A percentile compares a stretch with the other conserved stretches of the same genome.
Evolutionary conservation across 2,888 invertebrate genomes (phyloP).

Genomic region (Ophion ellenae): DNA sequence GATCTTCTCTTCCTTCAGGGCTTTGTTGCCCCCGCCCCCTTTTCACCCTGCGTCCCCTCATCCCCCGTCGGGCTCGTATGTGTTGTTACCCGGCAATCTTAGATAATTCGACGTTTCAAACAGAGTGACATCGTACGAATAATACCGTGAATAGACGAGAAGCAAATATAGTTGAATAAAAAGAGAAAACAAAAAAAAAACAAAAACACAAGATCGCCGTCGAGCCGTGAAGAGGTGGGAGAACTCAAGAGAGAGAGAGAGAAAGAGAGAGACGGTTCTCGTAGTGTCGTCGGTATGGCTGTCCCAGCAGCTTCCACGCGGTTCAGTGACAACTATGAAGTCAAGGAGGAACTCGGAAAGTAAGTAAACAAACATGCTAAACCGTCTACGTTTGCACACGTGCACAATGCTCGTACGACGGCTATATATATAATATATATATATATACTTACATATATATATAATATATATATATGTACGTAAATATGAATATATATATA

Average conservation of each 20-base stretch:
- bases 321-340: slow-evolving; percentile 99
- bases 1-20: slow-evolving; percentile 33
- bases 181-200: neutral
- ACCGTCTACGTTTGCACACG: neutral
- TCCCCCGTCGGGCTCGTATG: neutral
- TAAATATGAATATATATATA: neutral
- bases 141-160: slow-evolving; percentile 21
- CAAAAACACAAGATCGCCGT: neutral
- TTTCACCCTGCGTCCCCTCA: slow-evolving; percentile 63
- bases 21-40: slow-evolving; percentile 12
- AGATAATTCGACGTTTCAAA: slow-evolving; percentile 35
- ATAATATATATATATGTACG: neutral
- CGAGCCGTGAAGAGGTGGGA: slow-evolving; percentile 35
- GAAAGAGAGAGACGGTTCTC: slow-evolving; percentile 55
- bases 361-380: slow-evolving; percentile 86
- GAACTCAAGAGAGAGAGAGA: slow-evolving; percentile 23
- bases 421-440: neutral
- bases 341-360: slow-evolving; percentile 99
- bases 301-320: slow-evolving; percentile 96
- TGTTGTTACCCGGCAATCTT: slow-evolving; percentile 35
- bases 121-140: slow-evolving; percentile 30
- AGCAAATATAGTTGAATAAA: slow-evolving; percentile 8
- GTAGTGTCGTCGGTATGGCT: slow-evolving; percentile 88
- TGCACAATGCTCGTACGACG: no score
- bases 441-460: slow-evolving; percentile 4